Evolutionary conservation across 2,113 vertebrate genomes (phyloP).

Genomic region (Ursus arctos): DNA sequence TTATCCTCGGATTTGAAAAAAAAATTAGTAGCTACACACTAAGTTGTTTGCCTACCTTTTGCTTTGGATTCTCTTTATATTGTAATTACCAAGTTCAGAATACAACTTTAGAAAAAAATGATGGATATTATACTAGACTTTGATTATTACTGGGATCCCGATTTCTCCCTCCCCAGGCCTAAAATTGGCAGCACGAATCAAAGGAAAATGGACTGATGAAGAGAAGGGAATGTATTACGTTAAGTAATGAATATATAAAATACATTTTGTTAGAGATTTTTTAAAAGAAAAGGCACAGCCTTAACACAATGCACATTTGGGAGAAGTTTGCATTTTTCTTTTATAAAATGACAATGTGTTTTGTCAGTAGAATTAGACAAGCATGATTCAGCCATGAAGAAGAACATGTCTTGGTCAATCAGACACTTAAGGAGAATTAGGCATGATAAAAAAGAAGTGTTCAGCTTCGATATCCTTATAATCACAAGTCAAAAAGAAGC

Average conservation of each 20-base stretch:
- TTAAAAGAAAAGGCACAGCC: neutral
- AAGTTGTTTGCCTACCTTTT: conserved; percentile 48
- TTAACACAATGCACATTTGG: conserved; percentile 1
- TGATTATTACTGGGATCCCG: conserved; percentile 49
- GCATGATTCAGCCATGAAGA: neutral
- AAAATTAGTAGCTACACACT: neutral
- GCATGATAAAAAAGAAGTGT: neutral
- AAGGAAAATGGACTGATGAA: neutral
- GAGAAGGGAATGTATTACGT: neutral
- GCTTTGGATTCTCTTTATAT: conserved; percentile 45
- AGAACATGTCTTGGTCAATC: neutral
- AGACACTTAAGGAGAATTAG: neutral
- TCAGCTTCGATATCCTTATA: neutral
- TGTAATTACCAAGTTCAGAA: conserved; percentile 36
- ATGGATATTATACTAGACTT: neutral
- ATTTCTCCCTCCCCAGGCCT: conserved; percentile 11
- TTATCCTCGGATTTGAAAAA: neutral
- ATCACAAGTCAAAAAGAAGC: neutral
- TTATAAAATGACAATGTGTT: neutral
- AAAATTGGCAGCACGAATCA: neutral
- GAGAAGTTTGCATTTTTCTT: neutral
- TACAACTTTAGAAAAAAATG: conserved; percentile 44
- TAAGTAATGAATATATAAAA: conserved; percentile 17
- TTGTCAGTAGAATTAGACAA: neutral
- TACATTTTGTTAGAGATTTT: neutral